A percentile compares a stretch with the other conserved stretches of the same genome.
Conservation (phyloP, 2,113 vertebrate genomes). For the Panurus biarmicus region DNA sequence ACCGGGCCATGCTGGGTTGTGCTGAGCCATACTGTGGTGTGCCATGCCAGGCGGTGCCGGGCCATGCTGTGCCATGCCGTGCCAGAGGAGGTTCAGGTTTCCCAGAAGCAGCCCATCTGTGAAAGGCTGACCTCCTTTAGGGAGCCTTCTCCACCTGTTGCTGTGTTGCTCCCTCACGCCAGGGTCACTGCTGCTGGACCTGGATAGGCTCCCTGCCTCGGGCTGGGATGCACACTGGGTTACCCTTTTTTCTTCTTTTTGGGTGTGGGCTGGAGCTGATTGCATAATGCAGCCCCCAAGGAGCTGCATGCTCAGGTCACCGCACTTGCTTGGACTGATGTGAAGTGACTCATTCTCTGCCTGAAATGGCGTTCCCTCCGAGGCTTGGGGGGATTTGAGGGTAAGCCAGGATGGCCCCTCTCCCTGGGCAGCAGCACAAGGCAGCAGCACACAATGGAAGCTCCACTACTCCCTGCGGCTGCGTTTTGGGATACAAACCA, state of each 20-base stretch:
- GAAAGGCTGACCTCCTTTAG: background rate
- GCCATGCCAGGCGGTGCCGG: no score
- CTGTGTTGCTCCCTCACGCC: background rate
- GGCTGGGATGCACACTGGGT: background rate
- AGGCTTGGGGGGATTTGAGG: background rate
- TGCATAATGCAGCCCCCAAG: background rate
- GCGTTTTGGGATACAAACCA: background rate
- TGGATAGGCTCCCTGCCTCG: rapidly evolving
- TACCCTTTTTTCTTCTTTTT: background rate
- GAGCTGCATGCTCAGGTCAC: background rate
- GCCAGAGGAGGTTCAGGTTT: no score
- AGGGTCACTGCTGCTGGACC: background rate
- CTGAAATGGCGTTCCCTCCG: rapidly evolving
- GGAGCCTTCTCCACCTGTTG: background rate
- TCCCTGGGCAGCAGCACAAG: background rate
- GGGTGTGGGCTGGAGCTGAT: background rate
- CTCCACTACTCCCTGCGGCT: rapidly evolving
- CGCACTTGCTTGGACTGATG: background rate
- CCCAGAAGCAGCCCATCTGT: background rate
- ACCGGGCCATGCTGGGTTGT: no score
- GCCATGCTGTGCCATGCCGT: rapidly evolving
- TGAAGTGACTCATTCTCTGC: background rate
- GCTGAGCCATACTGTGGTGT: no score
- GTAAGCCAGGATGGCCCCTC: background rate
- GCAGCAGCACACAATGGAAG: background rate